Conservation (phyloP, 1,140 invertebrate species). For the Trichomalopsis sarcophagae region DNA sequence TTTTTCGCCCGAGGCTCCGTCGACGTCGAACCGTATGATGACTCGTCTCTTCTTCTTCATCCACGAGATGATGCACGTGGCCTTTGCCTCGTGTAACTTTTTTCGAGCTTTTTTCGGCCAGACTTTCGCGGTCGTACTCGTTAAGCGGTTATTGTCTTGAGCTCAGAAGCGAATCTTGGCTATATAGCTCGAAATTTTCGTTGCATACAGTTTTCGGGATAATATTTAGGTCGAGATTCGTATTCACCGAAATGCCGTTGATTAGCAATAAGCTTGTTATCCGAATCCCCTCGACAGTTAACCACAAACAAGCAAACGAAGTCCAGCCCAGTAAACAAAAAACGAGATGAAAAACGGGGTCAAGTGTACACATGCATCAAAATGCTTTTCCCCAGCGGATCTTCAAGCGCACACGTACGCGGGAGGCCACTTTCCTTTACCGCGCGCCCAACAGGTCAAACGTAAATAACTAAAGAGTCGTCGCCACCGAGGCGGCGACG, state of each 20-base stretch:
- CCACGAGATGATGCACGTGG: not conserved
- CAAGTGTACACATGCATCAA: not conserved
- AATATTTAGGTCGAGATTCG: too few species aligned
- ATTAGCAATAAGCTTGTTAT: too few species aligned
- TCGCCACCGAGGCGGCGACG: not conserved
- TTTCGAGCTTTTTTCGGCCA: not conserved
- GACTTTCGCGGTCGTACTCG: too few species aligned
- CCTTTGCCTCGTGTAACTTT: not conserved
- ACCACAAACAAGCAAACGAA: not conserved
- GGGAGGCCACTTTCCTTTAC: not conserved
- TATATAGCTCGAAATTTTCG: too few species aligned
- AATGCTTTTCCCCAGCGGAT: not conserved
- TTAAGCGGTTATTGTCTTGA: too few species aligned
- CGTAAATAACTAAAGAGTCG: slow-evolving; percentile 4
- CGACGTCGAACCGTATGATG: not conserved
- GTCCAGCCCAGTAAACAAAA: too few species aligned
- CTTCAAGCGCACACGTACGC: not conserved
- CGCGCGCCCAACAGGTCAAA: slow-evolving; percentile 14
- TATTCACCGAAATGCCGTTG: too few species aligned
- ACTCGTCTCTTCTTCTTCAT: too few species aligned
- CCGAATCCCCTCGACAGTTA: not conserved
- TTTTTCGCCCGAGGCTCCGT: slow-evolving; percentile 43
- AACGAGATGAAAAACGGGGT: not conserved
- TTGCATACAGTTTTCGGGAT: too few species aligned
- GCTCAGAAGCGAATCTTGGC: too few species aligned